Evolutionary conservation across 2,797 vertebrate genomes (phyloP), one percentile per base, ranked within the genome.

Genomic region (Hozukius guyotensis): DNA sequence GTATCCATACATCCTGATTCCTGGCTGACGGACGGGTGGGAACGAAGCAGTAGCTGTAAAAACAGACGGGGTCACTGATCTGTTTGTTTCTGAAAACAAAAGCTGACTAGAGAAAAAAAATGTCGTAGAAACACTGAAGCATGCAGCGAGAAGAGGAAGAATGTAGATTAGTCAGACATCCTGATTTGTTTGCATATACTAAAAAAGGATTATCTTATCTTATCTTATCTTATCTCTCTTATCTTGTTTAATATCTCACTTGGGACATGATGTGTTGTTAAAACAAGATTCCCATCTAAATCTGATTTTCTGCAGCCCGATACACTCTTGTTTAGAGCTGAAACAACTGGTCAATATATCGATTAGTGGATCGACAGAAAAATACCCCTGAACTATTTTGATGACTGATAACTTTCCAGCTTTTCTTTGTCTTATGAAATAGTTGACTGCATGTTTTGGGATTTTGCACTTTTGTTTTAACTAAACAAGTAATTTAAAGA

Each of bases 61-160:
- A 84, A 82, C 72, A 75, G 46, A 62, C 11, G 2, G 5, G 18
- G 16, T 68, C 70, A 24, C 65, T 59, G 61, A 68, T 77, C 7
- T 32, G 74, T 79, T 87, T 77, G 75, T 84, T 75, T 38, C 67
- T 42, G 56, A 69, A 78, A 77, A 86, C 78, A 82, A 78, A 82
- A 34, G 52, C 59, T 31, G 38, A 70, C 55, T 8, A 52, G 4
- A 18, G 24, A 46, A 34, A 24, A 32, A 67, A 80, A 42, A 53
- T 10, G 60, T 64, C 29, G 14, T 4, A 49, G 68, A 59, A 69
- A 83, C 53, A 2, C 8, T 0, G 32, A 56, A 42, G 59, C 34
- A 7, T 4, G 25, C 16, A 13, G 31, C 53, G 12, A 62, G 20
- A 49, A 56, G 10, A 0, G 24, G 34, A 71, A 5, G 42, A 78